Base-by-base conservation (phyloP, 1,140 invertebrate genomes). In the Apis dorsata region DNA sequence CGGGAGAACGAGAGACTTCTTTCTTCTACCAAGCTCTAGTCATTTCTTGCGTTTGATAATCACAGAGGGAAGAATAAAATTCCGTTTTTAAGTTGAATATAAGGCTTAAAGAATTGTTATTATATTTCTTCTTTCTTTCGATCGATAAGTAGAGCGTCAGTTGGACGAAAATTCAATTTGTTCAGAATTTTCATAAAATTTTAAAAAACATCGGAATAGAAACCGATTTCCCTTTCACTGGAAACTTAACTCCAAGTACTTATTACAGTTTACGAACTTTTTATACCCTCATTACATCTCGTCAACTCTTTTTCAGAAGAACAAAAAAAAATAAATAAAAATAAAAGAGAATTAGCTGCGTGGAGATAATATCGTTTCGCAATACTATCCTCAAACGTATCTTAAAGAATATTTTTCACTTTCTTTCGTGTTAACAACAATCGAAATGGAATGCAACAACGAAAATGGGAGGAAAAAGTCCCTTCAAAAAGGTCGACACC, bases 251-350 rank as follows among this genome's bases (percentile, higher is more conserved):
- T 24, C 11, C n/a, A n/a, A 15, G 49, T 24, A 71, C 51, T 71
- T 71, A 28, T 21, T 53, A 55, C 51, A 28, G 70, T 72, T 72
- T 57, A 55, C 53, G 70, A 28, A 72, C 24, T 72, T 57, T 72
- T 72, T 72, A 72, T 28, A 55, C 70, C 51, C 34, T 1, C 24
- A 15, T 72, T 57, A 72, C 70, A 57, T 19, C 53, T 57, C 70
- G 51, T 57, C 53, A 55, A 28, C 24, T 24, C 13, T 13, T 19
- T 21, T 44, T 49, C 24, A 8, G 24, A 57, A 24, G 28, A 57
- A 28, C 15, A 21, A 11, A 34, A 34, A 34, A 34, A 57, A 24
- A 24, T 24, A 24, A 8, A 34, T n/a, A 68, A 13, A 70, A 57
- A 24, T 28, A 57, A 28, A 7, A 21, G 5, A 57, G 34, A 34